Base-by-base conservation (phyloP, 2,797 vertebrate genomes). In the Gastrophryne carolinensis region DNA sequence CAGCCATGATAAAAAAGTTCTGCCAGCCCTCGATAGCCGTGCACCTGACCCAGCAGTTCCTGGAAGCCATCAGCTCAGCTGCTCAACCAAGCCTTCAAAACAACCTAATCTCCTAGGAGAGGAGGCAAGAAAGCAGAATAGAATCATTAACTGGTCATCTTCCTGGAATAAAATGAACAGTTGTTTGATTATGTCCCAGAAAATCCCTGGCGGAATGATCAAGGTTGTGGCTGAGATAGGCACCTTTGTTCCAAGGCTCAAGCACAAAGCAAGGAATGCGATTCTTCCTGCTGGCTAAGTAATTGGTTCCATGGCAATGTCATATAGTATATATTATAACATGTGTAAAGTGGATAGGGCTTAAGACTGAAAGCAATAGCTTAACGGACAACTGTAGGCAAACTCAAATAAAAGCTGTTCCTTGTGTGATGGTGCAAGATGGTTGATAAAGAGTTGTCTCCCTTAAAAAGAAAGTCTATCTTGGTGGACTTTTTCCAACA, bases 1-100 rank as follows among this genome's bases (percentile, higher is more conserved):
- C 35, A n/a, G 41, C 61, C 26, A 37, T 50, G 21, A 7, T 13
- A 24, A 39, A 23, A 13, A 68, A 15, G 6, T 2, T 35, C 27
- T 52, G 44, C 65, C 73, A 62, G 26, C 21, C 35, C 44, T 37
- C 53, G 23, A 54, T 50, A 44, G 39, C 37, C 52, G 53, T 69
- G 44, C 23, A 32, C 52, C 65, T 53, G 34, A 62, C 64, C 44
- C 12, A 29, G 47, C 34, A 23, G 64, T 39, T 69, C 61, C 54
- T 69, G 56, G 56, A 69, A 54, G 64, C 53, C 34, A 4, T 21
- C 47, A 47, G 65, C 66, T 76, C 74, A 76, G 56, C 57, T 76
- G 73, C 62, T 62, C 32, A 32, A 39, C 56, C 13, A 47, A 37
- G 19, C 49, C 49, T 63, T 34, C 32, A 58, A 63, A 70, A 69